Conservation (phyloP, 2,113 vertebrate genomes). For the Bubo scandiacus region DNA sequence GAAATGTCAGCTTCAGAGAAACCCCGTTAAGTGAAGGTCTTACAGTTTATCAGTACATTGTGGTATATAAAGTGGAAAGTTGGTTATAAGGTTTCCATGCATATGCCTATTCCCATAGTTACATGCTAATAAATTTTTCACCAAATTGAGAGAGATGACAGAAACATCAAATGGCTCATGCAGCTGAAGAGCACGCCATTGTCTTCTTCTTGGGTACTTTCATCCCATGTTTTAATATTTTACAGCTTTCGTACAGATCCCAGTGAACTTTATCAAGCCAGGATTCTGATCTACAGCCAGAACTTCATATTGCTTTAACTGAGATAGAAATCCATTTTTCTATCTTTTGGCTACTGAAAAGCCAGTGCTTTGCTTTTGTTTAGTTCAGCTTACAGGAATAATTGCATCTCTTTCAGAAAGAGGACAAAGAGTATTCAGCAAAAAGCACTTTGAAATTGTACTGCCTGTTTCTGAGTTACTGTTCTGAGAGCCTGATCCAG, state of each 20-base stretch:
- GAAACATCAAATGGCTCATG: neutral
- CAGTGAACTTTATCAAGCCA: neutral
- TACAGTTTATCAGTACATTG: neutral
- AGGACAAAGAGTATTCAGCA: neutral
- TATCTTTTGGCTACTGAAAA: neutral
- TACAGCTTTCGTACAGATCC: neutral
- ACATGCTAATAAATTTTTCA: neutral
- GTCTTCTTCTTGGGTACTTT: neutral
- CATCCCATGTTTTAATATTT: neutral
- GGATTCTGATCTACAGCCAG: neutral
- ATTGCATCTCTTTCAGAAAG: neutral
- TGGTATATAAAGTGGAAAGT: neutral
- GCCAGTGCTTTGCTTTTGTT: neutral
- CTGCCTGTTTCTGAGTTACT: neutral
- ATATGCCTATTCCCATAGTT: neutral
- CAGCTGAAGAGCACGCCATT: neutral
- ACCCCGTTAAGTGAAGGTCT: neutral
- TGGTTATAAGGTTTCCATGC: neutral
- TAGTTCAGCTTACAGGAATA: neutral
- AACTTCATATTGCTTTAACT: neutral
- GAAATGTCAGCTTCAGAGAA: neutral
- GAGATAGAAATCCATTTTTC: neutral
- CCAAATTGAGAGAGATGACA: neutral
- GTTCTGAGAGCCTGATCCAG: neutral
- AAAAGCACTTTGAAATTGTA: neutral